A percentile compares a stretch with the other conserved stretches of the same genome.
Conservation (phyloP, 1,140 invertebrate species). For the Phthorimaea operculella region DNA sequence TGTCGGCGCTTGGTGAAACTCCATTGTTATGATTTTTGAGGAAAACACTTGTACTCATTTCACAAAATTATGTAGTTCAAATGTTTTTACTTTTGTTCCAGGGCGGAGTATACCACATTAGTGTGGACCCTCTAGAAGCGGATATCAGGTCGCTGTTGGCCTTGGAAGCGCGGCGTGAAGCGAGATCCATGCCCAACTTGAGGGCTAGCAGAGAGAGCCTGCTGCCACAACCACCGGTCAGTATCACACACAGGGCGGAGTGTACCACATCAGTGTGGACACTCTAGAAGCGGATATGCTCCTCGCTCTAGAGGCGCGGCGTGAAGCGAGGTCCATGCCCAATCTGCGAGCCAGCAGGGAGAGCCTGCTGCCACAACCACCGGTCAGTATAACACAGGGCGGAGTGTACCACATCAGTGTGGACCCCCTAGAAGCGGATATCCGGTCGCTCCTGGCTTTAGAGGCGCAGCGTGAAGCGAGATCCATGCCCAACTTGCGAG, state of each 20-base stretch:
- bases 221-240: conserved; percentile 46
- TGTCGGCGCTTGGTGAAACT: too few species aligned
- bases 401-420: conserved; percentile 58
- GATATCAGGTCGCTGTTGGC: conserved; percentile 66
- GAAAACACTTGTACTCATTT: too few species aligned
- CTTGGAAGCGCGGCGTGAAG: conserved; percentile 65
- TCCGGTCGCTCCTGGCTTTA: conserved; percentile 63
- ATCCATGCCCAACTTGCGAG: too few species aligned
- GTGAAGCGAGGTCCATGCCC: too few species aligned
- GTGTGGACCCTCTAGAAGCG: conserved; percentile 58
- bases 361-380: too few species aligned
- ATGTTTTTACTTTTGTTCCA: conserved; percentile 2
- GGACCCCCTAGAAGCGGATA: conserved; percentile 62
- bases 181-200: conserved; percentile 73
- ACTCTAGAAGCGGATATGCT: conserved; percentile 64
- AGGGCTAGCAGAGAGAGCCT: conserved; percentile 73
- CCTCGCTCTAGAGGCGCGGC: conserved; percentile 58
- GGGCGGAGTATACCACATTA: conserved; percentile 54
- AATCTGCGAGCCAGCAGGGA: too few species aligned
- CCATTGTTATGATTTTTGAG: too few species aligned
- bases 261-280: conserved; percentile 59
- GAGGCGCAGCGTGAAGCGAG: too few species aligned
- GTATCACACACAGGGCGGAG: conserved; percentile 28
- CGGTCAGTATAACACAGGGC: too few species aligned
- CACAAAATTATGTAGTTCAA: too few species aligned